phyloP scores from a whole-genome alignment of 92 coral and sea anemone species.

The Bergia sp. region DNA sequence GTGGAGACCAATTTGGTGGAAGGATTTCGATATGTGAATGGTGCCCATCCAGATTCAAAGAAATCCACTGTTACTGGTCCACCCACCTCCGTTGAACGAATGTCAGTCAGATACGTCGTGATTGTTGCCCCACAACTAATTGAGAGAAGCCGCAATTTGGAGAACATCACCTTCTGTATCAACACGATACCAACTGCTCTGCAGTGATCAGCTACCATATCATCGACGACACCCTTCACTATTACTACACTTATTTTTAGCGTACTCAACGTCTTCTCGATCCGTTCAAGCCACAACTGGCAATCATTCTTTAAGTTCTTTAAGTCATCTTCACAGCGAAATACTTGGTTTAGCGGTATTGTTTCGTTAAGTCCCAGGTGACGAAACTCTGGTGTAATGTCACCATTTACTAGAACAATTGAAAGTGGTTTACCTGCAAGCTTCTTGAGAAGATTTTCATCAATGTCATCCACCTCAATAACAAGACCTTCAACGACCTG shows the following conservation, averaged over 20 bases:
- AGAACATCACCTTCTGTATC: slow-evolving; percentile 58
- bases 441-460: background rate
- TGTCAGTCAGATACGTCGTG: slow-evolving; percentile 69
- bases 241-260: slow-evolving; percentile 66
- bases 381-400: slow-evolving; percentile 72
- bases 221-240: slow-evolving; percentile 72
- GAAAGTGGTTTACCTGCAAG: slow-evolving; percentile 18
- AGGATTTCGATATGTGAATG: background rate
- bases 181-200: slow-evolving; percentile 59
- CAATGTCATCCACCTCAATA: slow-evolving; percentile 51
- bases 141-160: slow-evolving; percentile 73
- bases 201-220: slow-evolving; percentile 67
- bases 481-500: slow-evolving; percentile 73
- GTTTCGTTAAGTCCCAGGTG: slow-evolving; percentile 79
- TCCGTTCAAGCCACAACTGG: slow-evolving; percentile 65
- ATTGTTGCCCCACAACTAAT: slow-evolving; percentile 61
- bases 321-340: slow-evolving; percentile 33
- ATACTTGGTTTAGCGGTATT: slow-evolving; percentile 50
- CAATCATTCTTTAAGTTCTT: slow-evolving; percentile 25
- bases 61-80: slow-evolving; percentile 56
- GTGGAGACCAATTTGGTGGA: slow-evolving; percentile 17
- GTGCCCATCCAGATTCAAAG: slow-evolving; percentile 42
- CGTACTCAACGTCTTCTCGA: slow-evolving; percentile 39
- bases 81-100: slow-evolving; percentile 71
- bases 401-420: slow-evolving; percentile 82